Evolutionary conservation across 1,140 invertebrate species (phyloP).

Genomic region (Rhagoletis pomonella): DNA sequence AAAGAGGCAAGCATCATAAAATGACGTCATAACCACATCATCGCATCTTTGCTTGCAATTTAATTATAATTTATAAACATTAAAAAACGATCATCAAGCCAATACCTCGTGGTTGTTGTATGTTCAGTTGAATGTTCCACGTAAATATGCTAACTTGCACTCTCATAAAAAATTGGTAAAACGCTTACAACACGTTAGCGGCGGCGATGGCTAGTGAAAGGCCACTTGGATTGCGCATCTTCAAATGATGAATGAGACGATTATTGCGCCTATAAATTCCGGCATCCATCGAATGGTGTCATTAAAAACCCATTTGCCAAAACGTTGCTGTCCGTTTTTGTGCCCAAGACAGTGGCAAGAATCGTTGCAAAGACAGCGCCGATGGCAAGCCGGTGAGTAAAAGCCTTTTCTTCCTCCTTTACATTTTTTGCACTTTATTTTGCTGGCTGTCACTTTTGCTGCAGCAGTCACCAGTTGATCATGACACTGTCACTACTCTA

Average conservation of each 20-base stretch:
- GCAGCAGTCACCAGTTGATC: neutral
- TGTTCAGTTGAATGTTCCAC: no score
- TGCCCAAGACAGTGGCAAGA: neutral
- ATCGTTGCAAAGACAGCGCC: no score
- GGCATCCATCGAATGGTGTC: neutral
- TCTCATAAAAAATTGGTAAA: no score
- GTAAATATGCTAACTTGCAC: no score
- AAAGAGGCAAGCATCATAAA: no score
- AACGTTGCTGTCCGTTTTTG: neutral
- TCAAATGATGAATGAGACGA: slow-evolving; percentile 7
- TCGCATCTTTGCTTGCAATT: neutral
- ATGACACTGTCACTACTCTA: neutral
- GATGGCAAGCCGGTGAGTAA: no score
- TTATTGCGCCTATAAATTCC: slow-evolving; percentile 15
- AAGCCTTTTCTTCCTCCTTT: no score
- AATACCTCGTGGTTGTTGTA: neutral
- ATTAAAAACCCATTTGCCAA: slow-evolving; percentile 21
- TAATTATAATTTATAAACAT: neutral
- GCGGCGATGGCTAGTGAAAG: neutral
- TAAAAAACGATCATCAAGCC: neutral
- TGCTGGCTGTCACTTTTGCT: no score
- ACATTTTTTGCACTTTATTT: no score
- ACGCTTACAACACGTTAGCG: neutral
- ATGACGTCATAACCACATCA: no score
- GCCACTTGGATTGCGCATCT: neutral